A percentile compares a stretch with the other conserved stretches of the same genome.
phyloP scores from a whole-genome alignment of 2,113 vertebrate species.

The Percina caprodes region DNA sequence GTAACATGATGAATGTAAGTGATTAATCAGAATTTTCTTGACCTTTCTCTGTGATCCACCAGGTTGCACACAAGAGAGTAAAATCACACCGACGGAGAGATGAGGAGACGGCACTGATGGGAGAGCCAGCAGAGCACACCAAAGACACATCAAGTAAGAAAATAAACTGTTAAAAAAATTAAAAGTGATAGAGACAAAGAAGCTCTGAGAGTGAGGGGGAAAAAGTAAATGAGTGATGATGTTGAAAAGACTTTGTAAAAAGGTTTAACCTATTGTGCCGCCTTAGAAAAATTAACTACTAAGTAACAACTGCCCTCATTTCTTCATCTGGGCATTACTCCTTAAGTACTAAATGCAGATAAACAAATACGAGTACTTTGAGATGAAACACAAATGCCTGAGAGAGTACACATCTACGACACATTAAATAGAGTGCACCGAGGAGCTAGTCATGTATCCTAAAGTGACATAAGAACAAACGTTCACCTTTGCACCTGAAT shows the following conservation, averaged over 20 bases:
- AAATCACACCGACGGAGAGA: constrained; percentile 71
- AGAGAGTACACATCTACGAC: neutral
- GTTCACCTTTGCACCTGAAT: constrained; percentile 63
- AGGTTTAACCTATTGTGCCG: neutral
- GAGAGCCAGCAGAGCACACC: neutral
- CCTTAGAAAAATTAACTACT: neutral
- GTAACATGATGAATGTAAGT: neutral
- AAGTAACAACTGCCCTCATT: neutral
- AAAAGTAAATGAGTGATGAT: neutral
- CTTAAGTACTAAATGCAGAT: too few species aligned
- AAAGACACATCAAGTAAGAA: constrained; percentile 49
- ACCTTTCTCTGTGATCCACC: neutral
- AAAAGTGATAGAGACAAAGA: neutral
- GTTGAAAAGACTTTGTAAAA: neutral
- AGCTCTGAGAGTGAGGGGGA: neutral
- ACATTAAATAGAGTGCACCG: neutral
- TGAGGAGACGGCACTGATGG: constrained; percentile 50
- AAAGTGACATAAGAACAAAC: constrained; percentile 5
- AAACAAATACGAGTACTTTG: neutral
- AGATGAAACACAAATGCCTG: neutral
- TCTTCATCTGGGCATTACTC: neutral
- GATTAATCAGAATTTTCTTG: neutral
- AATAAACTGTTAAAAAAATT: neutral
- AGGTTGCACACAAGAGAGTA: constrained; percentile 68
- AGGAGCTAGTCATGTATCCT: neutral